phyloP scores from a whole-genome alignment of 2,888 invertebrate species.

The Cheilosia pagana region DNA sequence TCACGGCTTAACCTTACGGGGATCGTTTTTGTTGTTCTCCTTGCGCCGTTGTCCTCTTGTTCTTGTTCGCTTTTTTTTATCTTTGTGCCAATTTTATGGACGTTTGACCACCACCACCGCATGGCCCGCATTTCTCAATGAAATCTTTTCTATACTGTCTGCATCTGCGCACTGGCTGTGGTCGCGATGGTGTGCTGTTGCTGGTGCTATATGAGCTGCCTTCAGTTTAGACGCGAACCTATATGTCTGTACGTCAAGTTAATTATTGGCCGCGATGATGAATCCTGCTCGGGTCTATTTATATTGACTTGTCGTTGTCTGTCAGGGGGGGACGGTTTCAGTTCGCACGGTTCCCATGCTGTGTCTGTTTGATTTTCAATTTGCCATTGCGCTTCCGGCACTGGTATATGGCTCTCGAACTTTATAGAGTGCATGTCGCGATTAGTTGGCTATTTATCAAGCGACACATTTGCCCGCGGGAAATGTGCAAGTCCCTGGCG shows the following conservation, averaged over 20 bases:
- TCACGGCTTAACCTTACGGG: conserved; percentile 75
- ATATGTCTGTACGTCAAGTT: conserved; percentile 72
- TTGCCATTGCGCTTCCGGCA: conserved; percentile 72
- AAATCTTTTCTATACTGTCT: conserved; percentile 46
- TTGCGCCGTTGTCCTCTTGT: not conserved
- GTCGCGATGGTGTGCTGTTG: too few species aligned
- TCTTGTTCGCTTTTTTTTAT: conserved; percentile 18
- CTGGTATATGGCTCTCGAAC: conserved; percentile 51
- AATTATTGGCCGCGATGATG: conserved; percentile 67
- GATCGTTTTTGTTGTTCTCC: conserved; percentile 33
- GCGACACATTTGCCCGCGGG: conserved; percentile 73
- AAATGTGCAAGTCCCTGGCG: conserved; percentile 64
- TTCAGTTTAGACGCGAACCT: conserved; percentile 21
- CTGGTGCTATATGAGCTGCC: conserved; percentile 23
- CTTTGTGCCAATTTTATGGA: conserved; percentile 66
- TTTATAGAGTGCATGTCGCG: conserved; percentile 74
- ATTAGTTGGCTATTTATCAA: conserved; percentile 75
- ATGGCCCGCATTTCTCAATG: conserved; percentile 65
- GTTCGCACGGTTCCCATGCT: conserved; percentile 51
- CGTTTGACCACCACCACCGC: conserved; percentile 48
- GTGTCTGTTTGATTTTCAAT: conserved; percentile 70
- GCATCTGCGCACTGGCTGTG: not conserved
- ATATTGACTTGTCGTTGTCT: conserved; percentile 58
- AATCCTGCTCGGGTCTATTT: conserved; percentile 48
- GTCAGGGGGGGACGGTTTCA: too few species aligned